phyloP scores from a whole-genome alignment of 2,797 vertebrate genomes.

The Dromococcyx pavoninus region DNA sequence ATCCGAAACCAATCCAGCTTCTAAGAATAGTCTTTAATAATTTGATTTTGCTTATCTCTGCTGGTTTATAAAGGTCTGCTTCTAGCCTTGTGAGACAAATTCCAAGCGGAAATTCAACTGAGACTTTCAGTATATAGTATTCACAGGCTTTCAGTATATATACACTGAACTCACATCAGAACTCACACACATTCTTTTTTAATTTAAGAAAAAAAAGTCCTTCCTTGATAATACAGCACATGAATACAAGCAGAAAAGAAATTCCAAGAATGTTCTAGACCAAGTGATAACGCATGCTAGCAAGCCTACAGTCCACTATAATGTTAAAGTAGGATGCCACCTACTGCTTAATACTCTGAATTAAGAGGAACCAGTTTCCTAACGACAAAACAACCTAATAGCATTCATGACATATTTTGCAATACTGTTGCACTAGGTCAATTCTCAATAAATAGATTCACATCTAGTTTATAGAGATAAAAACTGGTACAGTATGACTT shows the following conservation, averaged over 20 bases:
- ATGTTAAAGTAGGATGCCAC: conserved; percentile 24
- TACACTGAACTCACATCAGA: background rate
- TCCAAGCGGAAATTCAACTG: background rate
- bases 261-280: background rate
- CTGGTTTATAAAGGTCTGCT: background rate
- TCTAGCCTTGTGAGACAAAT: background rate
- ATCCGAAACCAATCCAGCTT: background rate
- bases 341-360: conserved; percentile 24
- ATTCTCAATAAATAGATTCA: background rate
- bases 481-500: background rate
- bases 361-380: background rate
- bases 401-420: background rate
- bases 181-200: background rate
- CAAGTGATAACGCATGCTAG: background rate
- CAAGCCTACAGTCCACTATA: background rate
- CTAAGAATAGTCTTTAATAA: conserved; percentile 3
- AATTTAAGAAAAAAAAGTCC: background rate
- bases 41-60: conserved; percentile 3
- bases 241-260: background rate
- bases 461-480: background rate
- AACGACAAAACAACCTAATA: accelerated
- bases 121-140: background rate
- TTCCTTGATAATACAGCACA: background rate
- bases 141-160: background rate
- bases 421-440: background rate